Evolutionary conservation across 2,797 vertebrate genomes (phyloP).

Genomic region (Parambassis ranga): DNA sequence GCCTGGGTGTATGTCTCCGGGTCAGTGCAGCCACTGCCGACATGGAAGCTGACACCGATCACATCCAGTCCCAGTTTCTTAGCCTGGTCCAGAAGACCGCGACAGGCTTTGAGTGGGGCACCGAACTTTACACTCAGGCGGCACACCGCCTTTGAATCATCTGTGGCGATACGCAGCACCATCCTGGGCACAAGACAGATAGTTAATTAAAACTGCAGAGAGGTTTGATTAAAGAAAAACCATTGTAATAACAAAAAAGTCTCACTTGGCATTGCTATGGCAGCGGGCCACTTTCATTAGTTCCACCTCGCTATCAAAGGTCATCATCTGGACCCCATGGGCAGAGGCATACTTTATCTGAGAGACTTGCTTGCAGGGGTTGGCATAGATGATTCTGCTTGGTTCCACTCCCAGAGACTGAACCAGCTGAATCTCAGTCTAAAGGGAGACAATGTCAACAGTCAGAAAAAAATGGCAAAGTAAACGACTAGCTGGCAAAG

Average conservation of each 20-base stretch:
- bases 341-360: constrained; percentile 96
- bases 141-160: constrained; percentile 95
- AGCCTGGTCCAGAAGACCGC: constrained; percentile 89
- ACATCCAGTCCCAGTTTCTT: constrained; percentile 90
- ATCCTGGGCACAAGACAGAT: constrained; percentile 75
- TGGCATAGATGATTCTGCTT: constrained; percentile 95
- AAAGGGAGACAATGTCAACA: constrained; percentile 15
- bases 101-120: constrained; percentile 89
- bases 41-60: constrained; percentile 96
- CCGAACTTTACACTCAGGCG: constrained; percentile 97
- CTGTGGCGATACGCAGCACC: constrained; percentile 94
- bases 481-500: background rate
- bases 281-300: constrained; percentile 93
- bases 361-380: constrained; percentile 97
- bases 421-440: constrained; percentile 95
- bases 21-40: constrained; percentile 96
- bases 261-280: constrained; percentile 96
- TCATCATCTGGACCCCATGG: constrained; percentile 97
- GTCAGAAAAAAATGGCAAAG: constrained; percentile 7
- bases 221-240: no score
- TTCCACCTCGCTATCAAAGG: constrained; percentile 97
- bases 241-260: no score
- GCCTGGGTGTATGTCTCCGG: constrained; percentile 89
- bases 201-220: no score
- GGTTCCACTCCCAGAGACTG: constrained; percentile 92